A percentile compares a stretch with the other conserved stretches of the same genome.
phyloP scores from a whole-genome alignment of 2,113 vertebrate species.

The Heterocephalus glaber region DNA sequence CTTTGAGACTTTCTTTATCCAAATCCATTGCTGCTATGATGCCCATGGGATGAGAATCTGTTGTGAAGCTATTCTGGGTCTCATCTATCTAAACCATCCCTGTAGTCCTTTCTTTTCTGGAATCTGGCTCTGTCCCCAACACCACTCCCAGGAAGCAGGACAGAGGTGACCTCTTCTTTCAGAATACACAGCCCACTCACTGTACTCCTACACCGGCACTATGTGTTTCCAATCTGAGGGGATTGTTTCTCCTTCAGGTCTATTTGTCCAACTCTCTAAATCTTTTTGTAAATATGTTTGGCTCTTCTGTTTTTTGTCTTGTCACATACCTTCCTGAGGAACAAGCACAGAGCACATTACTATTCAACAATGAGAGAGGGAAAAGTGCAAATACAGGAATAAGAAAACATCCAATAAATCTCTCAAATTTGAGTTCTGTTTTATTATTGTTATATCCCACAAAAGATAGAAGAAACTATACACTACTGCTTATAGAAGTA shows the following conservation, averaged over 20 bases:
- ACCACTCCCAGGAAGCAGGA: not conserved
- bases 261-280: not conserved
- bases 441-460: not conserved
- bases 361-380: not conserved
- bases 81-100: not conserved
- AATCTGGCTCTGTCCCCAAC: not conserved
- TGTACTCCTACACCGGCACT: not conserved
- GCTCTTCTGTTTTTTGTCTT: not conserved
- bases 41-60: not conserved
- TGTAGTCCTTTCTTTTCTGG: not conserved
- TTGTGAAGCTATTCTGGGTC: not conserved
- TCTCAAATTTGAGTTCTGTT: not conserved
- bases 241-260: not conserved
- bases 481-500: not conserved
- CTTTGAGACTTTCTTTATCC: not conserved
- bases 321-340: not conserved
- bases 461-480: not conserved
- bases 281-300: not conserved
- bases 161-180: not conserved
- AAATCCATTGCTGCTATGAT: not conserved
- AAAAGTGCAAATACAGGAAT: not conserved
- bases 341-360: not conserved
- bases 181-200: not conserved
- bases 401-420: constrained; percentile 26
- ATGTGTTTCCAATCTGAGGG: not conserved